Conservation (phyloP, 2,888 invertebrate species). For the Drosophila rellima region DNA sequence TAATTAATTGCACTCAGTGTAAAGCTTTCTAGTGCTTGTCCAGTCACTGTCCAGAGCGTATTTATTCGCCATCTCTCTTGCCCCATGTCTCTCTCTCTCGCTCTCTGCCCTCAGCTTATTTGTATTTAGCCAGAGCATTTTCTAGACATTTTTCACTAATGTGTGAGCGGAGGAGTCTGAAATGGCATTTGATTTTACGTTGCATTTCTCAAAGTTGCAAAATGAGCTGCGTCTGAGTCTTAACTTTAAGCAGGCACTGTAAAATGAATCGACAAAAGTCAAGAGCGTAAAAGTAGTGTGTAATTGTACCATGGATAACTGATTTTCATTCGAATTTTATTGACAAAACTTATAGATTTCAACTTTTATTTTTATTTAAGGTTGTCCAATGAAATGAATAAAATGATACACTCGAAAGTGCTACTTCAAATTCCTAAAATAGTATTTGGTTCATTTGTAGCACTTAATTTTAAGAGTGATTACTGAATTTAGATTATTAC, state of each 20-base stretch:
- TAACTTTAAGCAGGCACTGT: conserved; percentile 20
- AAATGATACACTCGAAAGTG: too few relatives aligned
- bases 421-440: too few relatives aligned
- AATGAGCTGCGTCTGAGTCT: neutral
- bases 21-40: conserved; percentile 61
- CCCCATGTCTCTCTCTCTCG: conserved; percentile 3
- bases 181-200: conserved; percentile 34
- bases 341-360: neutral
- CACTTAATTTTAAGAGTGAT: too few relatives aligned
- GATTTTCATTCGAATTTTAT: neutral
- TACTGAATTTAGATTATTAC: too few relatives aligned
- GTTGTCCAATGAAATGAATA: too few relatives aligned
- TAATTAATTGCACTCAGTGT: conserved; percentile 77
- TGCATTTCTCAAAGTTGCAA: conserved; percentile 11
- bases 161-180: neutral
- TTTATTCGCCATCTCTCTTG: conserved; percentile 16
- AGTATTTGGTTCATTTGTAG: too few relatives aligned
- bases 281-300: neutral
- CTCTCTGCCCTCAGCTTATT: neutral
- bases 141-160: conserved; percentile 14
- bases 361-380: too few relatives aligned
- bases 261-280: conserved; percentile 1
- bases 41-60: conserved; percentile 60
- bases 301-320: neutral
- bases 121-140: conserved; percentile 24